Evolutionary conservation across 2,797 vertebrate genomes (phyloP), one percentile per base, ranked within the genome.

Genomic region (Xiphophorus birchmanni): DNA sequence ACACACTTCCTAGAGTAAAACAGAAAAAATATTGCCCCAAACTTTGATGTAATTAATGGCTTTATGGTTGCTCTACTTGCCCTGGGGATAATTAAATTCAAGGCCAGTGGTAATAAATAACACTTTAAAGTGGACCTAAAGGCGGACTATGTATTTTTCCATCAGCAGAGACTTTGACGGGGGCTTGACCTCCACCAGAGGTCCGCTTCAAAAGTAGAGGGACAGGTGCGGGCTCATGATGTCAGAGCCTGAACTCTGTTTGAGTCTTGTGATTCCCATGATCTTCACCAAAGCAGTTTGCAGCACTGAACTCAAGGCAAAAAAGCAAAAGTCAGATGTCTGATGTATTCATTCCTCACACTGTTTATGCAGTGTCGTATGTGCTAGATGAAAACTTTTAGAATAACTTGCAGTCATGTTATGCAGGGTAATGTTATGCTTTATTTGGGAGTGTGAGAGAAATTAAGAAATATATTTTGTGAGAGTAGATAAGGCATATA

Each of bases 181-280:
- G 94, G 92, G 93, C 80, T 11, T 75, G 86, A 93, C 91, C 92
- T 89, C 82, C 60, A 76, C 84, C 74, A 48, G 76, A 79, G 82
- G 81, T 82, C 80, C n/a, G 44, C 44, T 18, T 82, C 89, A 84
- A 92, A 92, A 84, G 76, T 86, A 80, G 87, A 84, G 87, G 54
- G 90, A 96, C 95, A 96, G 95, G 95, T 96, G 96, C 94, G 78
- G 80, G 85, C 79, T 80, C 79, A 93, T 94, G 93, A 95, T 92
- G 93, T 95, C 93, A 93, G 84, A 83, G 67, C 83, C 73, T 80
- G 76, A 82, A 79, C 75, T 82, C 35, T 79, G 72, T 90, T 90
- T 90, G 90, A 80, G 80, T 88, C 84, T 74, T 77, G 35, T 78
- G 78, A 90, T 95, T 94, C 91, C 90, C 92, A 93, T 91, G 78